These are phyloP conservation scores for Turdus rufiventris DNA, from an alignment of 2,113 vertebrate species.

Conservation along the genomic window DNA sequence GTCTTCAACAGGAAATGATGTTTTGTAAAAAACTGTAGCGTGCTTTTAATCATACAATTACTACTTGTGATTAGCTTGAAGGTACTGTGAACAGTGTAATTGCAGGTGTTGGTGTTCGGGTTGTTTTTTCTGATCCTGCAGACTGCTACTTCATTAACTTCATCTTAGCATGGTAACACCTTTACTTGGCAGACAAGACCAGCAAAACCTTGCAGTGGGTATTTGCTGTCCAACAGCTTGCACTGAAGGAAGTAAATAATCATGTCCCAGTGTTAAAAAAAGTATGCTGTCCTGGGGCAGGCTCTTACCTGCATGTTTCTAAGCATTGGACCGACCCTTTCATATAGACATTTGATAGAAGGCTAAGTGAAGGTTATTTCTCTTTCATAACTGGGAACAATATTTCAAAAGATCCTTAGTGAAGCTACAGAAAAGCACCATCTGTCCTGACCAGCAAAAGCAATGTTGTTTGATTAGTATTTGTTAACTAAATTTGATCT, in stretches of 20 bases:
- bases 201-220: not conserved
- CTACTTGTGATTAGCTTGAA: not conserved
- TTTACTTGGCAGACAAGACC: not conserved
- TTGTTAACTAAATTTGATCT: conserved; percentile 16
- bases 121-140: not conserved
- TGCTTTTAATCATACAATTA: not conserved
- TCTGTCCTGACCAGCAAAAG: conserved; percentile 32
- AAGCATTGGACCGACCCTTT: not conserved
- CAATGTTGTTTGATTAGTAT: not conserved
- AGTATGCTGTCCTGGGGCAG: not conserved
- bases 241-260: not conserved
- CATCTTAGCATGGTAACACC: not conserved
- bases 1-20: not conserved
- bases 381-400: conserved; percentile 24
- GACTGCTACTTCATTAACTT: not conserved
- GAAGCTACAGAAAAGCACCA: conserved; percentile 37
- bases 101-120: not conserved
- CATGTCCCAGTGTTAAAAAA: not conserved
- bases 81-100: not conserved
- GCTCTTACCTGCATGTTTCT: not conserved
- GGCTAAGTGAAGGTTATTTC: not conserved
- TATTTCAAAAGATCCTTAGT: conserved; percentile 32
- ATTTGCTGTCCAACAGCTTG: not conserved
- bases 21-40: not conserved
- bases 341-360: not conserved